phyloP scores from a whole-genome alignment of 2,888 invertebrate species.

The Allygus modestus region DNA sequence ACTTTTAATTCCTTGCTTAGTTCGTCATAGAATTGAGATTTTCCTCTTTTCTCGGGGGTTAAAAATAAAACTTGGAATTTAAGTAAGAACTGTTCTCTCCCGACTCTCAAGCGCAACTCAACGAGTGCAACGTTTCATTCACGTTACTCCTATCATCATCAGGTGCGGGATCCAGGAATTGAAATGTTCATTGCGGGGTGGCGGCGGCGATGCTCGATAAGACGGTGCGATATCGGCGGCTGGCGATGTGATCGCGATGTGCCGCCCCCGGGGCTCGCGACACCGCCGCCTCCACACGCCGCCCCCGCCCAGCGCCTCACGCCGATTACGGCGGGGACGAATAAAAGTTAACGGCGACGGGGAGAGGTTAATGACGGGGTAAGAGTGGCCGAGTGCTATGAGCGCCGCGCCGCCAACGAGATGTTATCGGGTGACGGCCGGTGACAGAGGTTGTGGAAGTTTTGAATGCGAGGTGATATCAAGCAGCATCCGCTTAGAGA shows the following conservation, averaged over 20 bases:
- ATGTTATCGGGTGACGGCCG: neutral
- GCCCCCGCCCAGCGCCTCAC: neutral
- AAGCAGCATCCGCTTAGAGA: neutral
- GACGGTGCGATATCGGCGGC: slow-evolving; percentile 19
- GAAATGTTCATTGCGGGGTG: slow-evolving; percentile 12
- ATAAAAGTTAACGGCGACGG: slow-evolving; percentile 17
- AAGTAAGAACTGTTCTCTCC: too few species aligned
- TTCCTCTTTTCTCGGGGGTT: too few species aligned
- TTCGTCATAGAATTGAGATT: too few species aligned
- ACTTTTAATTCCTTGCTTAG: too few species aligned
- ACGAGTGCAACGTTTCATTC: too few species aligned
- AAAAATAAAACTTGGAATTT: too few species aligned
- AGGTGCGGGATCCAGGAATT: slow-evolving; percentile 27
- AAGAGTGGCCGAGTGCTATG: too few species aligned
- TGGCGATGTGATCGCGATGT: slow-evolving; percentile 27
- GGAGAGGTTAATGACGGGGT: slow-evolving; percentile 15
- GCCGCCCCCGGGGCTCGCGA: slow-evolving; percentile 10
- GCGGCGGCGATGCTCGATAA: neutral
- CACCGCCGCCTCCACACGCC: slow-evolving; percentile 9
- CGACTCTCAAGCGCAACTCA: too few species aligned
- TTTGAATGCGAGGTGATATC: neutral
- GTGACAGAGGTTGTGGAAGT: slow-evolving; percentile 3
- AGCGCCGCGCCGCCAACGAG: neutral
- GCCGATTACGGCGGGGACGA: neutral
- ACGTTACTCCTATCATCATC: neutral